Conservation (phyloP, 2,888 invertebrate species). For the Pyrochroa serraticornis region DNA sequence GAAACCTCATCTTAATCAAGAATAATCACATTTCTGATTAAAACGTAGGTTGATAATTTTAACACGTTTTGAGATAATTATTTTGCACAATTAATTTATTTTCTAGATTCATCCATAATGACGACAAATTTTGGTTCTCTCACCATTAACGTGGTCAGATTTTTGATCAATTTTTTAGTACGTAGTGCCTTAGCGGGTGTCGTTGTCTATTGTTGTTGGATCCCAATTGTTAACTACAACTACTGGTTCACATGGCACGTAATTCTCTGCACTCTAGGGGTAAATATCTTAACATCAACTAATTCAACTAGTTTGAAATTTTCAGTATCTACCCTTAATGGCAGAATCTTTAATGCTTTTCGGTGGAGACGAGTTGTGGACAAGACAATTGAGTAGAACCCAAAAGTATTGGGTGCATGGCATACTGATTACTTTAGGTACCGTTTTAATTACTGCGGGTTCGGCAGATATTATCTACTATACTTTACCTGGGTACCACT, state of each 20-base stretch:
- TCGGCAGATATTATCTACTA: conserved; percentile 40
- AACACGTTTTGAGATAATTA: background rate
- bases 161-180: conserved; percentile 39
- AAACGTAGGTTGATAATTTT: conserved; percentile 3
- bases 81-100: background rate
- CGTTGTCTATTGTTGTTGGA: conserved; percentile 43
- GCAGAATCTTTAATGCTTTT: conserved; percentile 47
- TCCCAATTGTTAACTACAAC: conserved; percentile 39
- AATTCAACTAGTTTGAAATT: conserved; percentile 8
- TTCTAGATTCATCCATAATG: background rate
- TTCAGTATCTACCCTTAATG: conserved; percentile 48
- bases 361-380: conserved; percentile 46
- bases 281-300: conserved; percentile 35
- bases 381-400: conserved; percentile 37
- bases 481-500: conserved; percentile 38
- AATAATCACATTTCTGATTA: too few relatives aligned
- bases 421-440: conserved; percentile 38
- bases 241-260: conserved; percentile 52
- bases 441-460: conserved; percentile 40
- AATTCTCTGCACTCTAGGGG: conserved; percentile 52
- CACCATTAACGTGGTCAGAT: conserved; percentile 32
- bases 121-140: conserved; percentile 24
- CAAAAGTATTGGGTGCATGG: conserved; percentile 45
- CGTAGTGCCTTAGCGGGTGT: conserved; percentile 39
- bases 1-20: too few relatives aligned